These are phyloP conservation scores for Columba livia DNA, from an alignment of 2,113 vertebrate genomes.

Conservation along the genomic window DNA sequence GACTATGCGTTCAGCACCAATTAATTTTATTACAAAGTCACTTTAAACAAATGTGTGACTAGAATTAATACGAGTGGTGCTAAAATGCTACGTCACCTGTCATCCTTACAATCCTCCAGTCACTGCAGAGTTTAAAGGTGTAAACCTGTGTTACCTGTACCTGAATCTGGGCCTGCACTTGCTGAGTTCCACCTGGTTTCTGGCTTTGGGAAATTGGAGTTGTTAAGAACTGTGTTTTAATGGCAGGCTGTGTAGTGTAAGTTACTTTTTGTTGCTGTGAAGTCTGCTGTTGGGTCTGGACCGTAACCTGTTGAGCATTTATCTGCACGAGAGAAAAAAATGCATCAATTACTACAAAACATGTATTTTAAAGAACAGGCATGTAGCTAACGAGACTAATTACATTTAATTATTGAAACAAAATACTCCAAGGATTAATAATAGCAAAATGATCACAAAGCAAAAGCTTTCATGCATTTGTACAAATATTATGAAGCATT, in stretches of 20 bases:
- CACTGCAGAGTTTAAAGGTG: neutral
- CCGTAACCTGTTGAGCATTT: constrained; percentile 82
- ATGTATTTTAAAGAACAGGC: neutral
- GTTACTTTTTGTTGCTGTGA: constrained; percentile 91
- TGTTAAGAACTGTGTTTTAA: constrained; percentile 93
- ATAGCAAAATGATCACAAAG: neutral
- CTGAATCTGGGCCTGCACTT: constrained; percentile 89
- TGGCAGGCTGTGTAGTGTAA: constrained; percentile 85
- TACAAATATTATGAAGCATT: neutral
- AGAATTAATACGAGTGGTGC: neutral
- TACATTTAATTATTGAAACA: neutral
- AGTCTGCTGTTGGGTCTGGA: constrained; percentile 83
- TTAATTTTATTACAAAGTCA: neutral
- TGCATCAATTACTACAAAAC: neutral
- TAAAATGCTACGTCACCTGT: constrained; percentile 1
- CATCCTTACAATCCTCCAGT: neutral
- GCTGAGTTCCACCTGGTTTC: constrained; percentile 87
- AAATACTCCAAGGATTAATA: neutral
- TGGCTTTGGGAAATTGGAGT: constrained; percentile 87
- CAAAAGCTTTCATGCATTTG: neutral
- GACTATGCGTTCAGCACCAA: neutral
- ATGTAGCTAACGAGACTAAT: neutral
- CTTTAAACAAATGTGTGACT: neutral
- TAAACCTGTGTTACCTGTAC: constrained; percentile 60
- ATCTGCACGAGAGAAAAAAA: constrained; percentile 57